Base-by-base conservation (phyloP, 2,113 vertebrate genomes). In the Platichthys flesus region DNA sequence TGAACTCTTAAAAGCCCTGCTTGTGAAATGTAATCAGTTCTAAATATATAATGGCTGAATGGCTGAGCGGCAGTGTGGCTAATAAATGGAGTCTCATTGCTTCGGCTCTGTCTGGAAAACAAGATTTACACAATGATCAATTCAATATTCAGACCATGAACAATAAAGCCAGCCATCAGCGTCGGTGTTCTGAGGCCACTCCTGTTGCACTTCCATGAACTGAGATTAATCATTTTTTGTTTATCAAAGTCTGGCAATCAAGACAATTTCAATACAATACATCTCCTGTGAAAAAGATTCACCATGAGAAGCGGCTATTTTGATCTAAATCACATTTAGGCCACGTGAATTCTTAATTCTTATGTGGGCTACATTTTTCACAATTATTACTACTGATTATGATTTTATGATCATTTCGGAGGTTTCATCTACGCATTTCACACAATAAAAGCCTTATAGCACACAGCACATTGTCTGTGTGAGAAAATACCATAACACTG, bases 121-220 rank as follows among this genome's bases (percentile, higher is more conserved):
- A 55, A 74, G 14, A 61, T 2, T 18, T n/a, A 42, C 52, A 31
- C 26, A 77, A 70, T 82, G 35, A 65, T 81, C 21, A 28, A 40
- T n/a, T 81, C 85, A 76, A 51, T 69, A 89, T 82, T 75, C 67
- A 74, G 20, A 82, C 52, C 81, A 88, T 26, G 49, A 67, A 73
- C 54, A 76, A 40, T 66, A 61, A 72, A 85, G 58, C 55, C 56
- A 6, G 31, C 28, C 35, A 52, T 62, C 10, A 37, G 37, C 26
- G n/a, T 65, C 7, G n/a, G 31, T 35, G n/a, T 71, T 9, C 21
- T 67, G 77, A 63, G 23, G 14, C 24, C 21, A 21, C 12, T 35
- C 23, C 12, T 3, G 1, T 9, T 54, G 21, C 54, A 14, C 31
- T 66, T 3, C 2, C n/a, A 4, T 75, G 8, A 65, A 55, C 28